phyloP scores from a whole-genome alignment of 2,113 vertebrate species.

The Cephalopholis sonnerati region DNA sequence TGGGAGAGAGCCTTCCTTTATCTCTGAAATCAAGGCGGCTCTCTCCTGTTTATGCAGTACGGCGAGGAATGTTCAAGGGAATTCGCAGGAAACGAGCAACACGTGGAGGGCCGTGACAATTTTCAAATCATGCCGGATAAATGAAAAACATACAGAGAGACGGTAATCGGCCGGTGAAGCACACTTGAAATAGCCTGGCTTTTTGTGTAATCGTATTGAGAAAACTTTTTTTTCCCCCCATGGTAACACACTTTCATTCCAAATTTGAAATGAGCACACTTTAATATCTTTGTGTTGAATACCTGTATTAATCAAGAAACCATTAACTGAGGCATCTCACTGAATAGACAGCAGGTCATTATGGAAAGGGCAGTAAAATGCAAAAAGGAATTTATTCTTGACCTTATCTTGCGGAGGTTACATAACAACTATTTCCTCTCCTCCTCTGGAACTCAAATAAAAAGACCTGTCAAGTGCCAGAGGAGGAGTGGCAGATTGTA shows the following conservation, averaged over 20 bases:
- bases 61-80: neutral
- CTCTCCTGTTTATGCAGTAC: neutral
- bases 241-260: neutral
- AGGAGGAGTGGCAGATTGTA: constrained; percentile 27
- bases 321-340: neutral
- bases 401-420: constrained; percentile 20
- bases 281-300: neutral
- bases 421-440: constrained; percentile 25
- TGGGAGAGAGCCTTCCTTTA: neutral
- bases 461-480: neutral
- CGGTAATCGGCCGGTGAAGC: neutral
- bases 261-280: neutral
- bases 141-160: neutral
- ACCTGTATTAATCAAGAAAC: neutral
- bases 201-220: neutral
- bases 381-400: constrained; percentile 9
- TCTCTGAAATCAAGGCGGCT: neutral
- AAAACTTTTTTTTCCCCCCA: neutral
- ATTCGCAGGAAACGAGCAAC: neutral
- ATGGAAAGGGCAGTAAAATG: neutral
- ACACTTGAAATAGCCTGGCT: neutral
- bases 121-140: neutral
- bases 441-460: constrained; percentile 42
- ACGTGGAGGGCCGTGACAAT: neutral
- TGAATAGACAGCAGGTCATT: neutral